A percentile compares a stretch with the other conserved stretches of the same genome.
Evolutionary conservation across 2,888 invertebrate genomes (phyloP).

Genomic region (Plusia festucae): DNA sequence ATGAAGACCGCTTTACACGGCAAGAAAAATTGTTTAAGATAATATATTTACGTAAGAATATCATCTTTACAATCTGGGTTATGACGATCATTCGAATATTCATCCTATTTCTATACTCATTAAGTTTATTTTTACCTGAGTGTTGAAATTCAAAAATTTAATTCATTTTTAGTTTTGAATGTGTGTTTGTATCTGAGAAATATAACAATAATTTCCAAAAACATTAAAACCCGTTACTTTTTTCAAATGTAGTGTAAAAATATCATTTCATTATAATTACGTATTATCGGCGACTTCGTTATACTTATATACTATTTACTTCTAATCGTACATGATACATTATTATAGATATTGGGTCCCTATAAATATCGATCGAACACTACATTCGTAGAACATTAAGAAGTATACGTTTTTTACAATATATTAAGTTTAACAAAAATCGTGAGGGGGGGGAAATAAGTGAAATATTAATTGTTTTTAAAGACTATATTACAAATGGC

Average conservation of each 20-base stretch:
- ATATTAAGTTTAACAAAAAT: background rate
- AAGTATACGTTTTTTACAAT: slow-evolving; percentile 32
- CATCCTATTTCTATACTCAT: slow-evolving; percentile 11
- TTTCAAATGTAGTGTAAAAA: slow-evolving; percentile 45
- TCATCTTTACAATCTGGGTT: no score
- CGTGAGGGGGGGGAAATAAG: slow-evolving; percentile 35
- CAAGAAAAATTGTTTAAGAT: no score
- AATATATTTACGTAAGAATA: no score
- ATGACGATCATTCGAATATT: no score
- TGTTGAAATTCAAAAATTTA: background rate
- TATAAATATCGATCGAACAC: slow-evolving; percentile 46
- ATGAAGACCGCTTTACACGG: no score
- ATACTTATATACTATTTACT: slow-evolving; percentile 33
- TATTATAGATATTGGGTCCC: slow-evolving; percentile 59
- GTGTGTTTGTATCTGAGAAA: background rate
- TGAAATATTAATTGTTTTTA: slow-evolving; percentile 55
- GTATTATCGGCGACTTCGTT: slow-evolving; percentile 37
- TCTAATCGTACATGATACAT: slow-evolving; percentile 44
- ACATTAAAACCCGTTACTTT: slow-evolving; percentile 30
- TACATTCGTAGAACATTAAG: slow-evolving; percentile 33
- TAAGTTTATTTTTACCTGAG: slow-evolving; percentile 5
- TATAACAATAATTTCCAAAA: background rate
- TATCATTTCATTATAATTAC: slow-evolving; percentile 44
- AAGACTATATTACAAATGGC: slow-evolving; percentile 64
- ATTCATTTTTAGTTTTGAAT: no score